These are phyloP conservation scores for Eristalinus sepulchralis DNA, from an alignment of 2,888 invertebrate species.

Conservation along the genomic window DNA sequence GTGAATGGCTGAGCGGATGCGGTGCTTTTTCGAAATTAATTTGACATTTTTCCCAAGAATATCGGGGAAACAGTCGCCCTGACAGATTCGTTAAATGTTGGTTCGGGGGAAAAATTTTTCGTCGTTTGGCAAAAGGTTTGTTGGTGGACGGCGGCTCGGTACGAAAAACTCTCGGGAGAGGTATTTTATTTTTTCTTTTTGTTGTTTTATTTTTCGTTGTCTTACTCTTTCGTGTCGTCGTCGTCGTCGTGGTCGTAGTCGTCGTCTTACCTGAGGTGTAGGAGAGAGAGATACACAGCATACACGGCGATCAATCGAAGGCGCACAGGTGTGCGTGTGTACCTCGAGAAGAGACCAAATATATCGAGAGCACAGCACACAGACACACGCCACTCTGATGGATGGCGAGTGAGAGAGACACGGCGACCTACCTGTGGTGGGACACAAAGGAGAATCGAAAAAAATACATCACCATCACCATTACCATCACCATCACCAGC, in stretches of 20 bases:
- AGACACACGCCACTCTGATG: not conserved
- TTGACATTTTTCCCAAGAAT: constrained; percentile 64
- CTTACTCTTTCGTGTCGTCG: constrained; percentile 22
- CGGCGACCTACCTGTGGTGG: constrained; percentile 20
- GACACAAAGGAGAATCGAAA: constrained; percentile 50
- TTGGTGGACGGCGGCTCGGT: constrained; percentile 59
- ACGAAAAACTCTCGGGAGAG: constrained; percentile 65
- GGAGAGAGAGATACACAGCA: constrained; percentile 32
- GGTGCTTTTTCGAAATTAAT: constrained; percentile 57
- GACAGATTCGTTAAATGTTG: constrained; percentile 70
- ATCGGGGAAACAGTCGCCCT: constrained; percentile 65
- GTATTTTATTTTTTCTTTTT: not conserved
- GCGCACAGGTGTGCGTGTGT: constrained; percentile 58
- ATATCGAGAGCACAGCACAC: constrained; percentile 16
- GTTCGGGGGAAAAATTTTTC: constrained; percentile 70
- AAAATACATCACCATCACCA: constrained; percentile 28
- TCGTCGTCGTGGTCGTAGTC: not conserved
- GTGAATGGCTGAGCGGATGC: constrained; percentile 9
- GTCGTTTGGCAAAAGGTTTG: constrained; percentile 71
- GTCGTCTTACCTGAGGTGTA: constrained; percentile 5
- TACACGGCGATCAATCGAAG: constrained; percentile 54
- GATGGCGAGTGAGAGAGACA: constrained; percentile 2
- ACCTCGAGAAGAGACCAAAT: constrained; percentile 64
- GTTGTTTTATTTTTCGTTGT: constrained; percentile 11
- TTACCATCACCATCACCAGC: constrained; percentile 7